Percentiles rank a stretch among this genome's conserved stretches.
Conservation (phyloP, 2,888 invertebrate genomes). For the Nematopogon swammerdamellus region DNA sequence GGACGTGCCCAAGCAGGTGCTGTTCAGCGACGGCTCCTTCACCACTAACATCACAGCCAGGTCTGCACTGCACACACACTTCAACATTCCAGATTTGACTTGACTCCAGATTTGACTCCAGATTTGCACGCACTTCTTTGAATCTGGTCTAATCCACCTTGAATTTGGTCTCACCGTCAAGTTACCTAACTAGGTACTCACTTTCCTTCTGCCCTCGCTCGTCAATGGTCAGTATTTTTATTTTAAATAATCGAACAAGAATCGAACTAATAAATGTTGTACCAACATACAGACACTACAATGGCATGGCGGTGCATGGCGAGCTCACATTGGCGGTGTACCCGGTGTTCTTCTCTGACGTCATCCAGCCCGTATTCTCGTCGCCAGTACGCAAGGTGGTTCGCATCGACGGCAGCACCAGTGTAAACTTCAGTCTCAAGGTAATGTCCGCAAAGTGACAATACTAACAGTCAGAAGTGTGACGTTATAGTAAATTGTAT, state of each 20-base stretch:
- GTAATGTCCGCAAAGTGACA: too few species aligned
- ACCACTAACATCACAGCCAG: constrained; percentile 77
- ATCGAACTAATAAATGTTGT: too few species aligned
- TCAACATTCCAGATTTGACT: constrained; percentile 4
- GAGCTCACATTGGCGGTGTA: constrained; percentile 81
- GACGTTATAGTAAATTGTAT: too few species aligned
- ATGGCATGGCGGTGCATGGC: constrained; percentile 83
- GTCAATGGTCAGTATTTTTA: too few species aligned
- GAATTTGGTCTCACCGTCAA: too few species aligned
- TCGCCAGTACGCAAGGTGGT: constrained; percentile 70
- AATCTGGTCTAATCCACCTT: neutral
- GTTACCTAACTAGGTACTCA: too few species aligned
- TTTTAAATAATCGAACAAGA: too few species aligned
- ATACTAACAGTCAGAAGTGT: too few species aligned
- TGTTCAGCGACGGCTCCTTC: constrained; percentile 76
- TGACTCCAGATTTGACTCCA: neutral
- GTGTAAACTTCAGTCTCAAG: constrained; percentile 73
- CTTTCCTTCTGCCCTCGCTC: too few species aligned
- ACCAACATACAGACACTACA: constrained; percentile 64
- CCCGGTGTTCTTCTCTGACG: constrained; percentile 75
- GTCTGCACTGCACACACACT: constrained; percentile 54
- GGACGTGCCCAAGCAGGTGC: constrained; percentile 76
- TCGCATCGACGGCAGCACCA: constrained; percentile 60
- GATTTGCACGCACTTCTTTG: neutral
- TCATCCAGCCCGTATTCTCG: constrained; percentile 75